Evolutionary conservation across 2,113 vertebrate species (phyloP), one percentile per base, ranked within the genome.

Genomic region (Gymnorhina tibicen): DNA sequence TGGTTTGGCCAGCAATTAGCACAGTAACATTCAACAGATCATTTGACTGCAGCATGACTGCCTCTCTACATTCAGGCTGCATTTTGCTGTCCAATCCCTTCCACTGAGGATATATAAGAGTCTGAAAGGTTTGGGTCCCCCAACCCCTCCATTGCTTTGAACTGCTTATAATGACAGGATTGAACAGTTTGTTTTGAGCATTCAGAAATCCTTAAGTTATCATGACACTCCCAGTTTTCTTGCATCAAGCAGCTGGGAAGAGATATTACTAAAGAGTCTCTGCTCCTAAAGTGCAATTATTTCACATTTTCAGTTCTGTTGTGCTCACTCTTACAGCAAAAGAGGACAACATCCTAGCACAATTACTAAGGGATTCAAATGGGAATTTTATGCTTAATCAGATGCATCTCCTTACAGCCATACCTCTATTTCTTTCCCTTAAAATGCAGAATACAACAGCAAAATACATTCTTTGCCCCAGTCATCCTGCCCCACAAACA

Each of bases 31-130:
- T 73, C 62, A 89, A 41, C 23, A 80, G 68, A 89, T 95, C 94
- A 97, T 60, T 79, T 97, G 95, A 97, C 92, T 81, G 87, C 23
- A 44, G 83, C 68, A 41, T 97, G 96, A 97, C 95, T 39, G 28
- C 37, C 87, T 68, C 39, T 64, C 49, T 33, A 7, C 1, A 7
- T 20, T 53, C 77, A 83, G 59, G 30, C 44, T 37, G 35, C 41
- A n/a, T 53, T 92, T 44, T 58, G 91, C 84, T 74, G 26, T 35
- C 55, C 53, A 82, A 12, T 4, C 17, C 9, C 37, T 88, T 74
- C 66, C 69, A 74, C 2, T 8, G 22, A 68, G 62, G 78, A 55
- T 3, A 4, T 2, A 1, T 1, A 32, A 47, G 9, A 58, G 7
- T 7, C 39, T 35, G 47, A 77, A 74, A 85, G 17, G 17, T 75